Evolutionary conservation across 2,797 vertebrate genomes (phyloP).

Genomic region (Corythornis leucogaster): DNA sequence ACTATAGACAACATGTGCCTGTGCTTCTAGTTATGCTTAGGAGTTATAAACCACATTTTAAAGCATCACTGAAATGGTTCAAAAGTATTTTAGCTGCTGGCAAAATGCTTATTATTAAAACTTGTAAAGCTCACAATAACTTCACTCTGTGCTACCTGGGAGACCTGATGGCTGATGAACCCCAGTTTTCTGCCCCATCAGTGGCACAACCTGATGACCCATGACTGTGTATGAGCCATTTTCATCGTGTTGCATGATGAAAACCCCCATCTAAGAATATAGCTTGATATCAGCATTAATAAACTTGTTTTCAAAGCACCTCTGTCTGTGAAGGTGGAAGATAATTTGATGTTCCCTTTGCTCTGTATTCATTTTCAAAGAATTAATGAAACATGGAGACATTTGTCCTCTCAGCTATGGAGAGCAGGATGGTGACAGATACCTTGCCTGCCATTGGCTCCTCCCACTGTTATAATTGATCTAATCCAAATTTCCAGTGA

Average conservation of each 20-base stretch:
- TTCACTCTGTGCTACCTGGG: background rate
- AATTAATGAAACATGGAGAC: background rate
- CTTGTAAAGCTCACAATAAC: background rate
- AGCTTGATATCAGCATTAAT: background rate
- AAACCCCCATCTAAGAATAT: background rate
- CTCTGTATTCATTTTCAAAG: background rate
- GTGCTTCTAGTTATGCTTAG: background rate
- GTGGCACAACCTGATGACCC: background rate
- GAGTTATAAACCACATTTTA: background rate
- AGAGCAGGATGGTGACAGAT: background rate
- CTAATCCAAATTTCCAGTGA: background rate
- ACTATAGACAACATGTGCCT: background rate
- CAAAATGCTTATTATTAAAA: background rate
- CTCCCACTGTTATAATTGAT: background rate
- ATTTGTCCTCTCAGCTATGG: background rate
- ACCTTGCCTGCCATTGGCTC: background rate
- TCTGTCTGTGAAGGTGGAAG: background rate
- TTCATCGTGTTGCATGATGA: background rate
- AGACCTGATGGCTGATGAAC: fast-evolving
- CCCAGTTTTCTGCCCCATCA: background rate
- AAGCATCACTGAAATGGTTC: background rate
- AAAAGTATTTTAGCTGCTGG: background rate
- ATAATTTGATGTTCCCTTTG: background rate
- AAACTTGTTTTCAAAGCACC: background rate
- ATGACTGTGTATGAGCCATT: background rate